A percentile compares a stretch with the other conserved stretches of the same genome.
Evolutionary conservation across 2,888 invertebrate genomes (phyloP).

Genomic region (Chymomyza fuscimana): DNA sequence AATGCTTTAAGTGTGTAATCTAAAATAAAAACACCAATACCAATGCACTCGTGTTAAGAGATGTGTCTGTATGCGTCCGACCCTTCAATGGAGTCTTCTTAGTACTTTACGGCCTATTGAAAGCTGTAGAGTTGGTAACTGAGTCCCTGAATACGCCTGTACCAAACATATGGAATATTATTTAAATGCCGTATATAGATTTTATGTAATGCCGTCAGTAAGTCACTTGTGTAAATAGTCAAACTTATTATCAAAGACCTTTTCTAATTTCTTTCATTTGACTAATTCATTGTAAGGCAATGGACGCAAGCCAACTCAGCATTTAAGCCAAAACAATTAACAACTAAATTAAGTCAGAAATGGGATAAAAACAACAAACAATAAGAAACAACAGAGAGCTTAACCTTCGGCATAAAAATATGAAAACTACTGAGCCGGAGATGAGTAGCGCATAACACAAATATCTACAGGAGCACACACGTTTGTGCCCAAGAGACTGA

Average conservation of each 20-base stretch:
- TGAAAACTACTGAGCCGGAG: slow-evolving; percentile 3
- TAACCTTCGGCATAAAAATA: slow-evolving; percentile 33
- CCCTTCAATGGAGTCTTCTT: too few species aligned
- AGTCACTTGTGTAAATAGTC: background rate
- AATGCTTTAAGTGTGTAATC: too few species aligned
- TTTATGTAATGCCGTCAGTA: background rate
- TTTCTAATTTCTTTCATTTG: background rate
- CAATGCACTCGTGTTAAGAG: too few species aligned
- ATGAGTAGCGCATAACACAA: slow-evolving; percentile 14
- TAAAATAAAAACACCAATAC: too few species aligned
- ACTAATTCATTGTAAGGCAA: background rate
- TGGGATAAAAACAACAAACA: slow-evolving; percentile 34
- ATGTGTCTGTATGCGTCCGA: too few species aligned
- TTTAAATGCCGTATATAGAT: too few species aligned
- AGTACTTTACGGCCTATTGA: too few species aligned
- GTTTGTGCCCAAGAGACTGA: background rate
- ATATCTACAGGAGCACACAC: too few species aligned
- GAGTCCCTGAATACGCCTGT: too few species aligned
- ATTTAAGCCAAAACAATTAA: slow-evolving; percentile 31
- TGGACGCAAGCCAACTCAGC: background rate
- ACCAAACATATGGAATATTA: too few species aligned
- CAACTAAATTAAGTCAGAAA: slow-evolving; percentile 37
- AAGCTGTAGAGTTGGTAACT: too few species aligned
- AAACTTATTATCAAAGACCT: background rate
- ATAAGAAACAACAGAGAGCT: slow-evolving; percentile 8